Base-by-base conservation (phyloP, 2,888 invertebrate genomes). In the Pandemis cinnamomeana region DNA sequence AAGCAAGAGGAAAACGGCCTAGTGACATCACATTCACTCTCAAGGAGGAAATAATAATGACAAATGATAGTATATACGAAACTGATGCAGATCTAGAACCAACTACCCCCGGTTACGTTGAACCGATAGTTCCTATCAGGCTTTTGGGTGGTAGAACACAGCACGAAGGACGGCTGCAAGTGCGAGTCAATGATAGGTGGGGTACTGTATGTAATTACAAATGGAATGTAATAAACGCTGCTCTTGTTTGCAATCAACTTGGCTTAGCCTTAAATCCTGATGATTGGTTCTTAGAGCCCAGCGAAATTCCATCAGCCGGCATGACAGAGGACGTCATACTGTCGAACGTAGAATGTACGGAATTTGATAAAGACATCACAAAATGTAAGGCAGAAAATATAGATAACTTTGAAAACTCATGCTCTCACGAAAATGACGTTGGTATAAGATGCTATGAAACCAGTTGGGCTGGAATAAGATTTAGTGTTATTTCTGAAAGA, bases 171-270 rank as follows among this genome's bases (percentile, higher is more conserved):
- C 95, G 99, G 79, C 88, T 98, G 53, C 98, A 98, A 94, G 96
- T 99, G 0, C 95, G 96, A 82, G 94, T 99, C 8, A 96, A 97
- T 75, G 97, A 97, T 0, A 96, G 96, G 86, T 99, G 99, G 99
- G 99, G 99, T 51, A 99, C 99, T 0, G 98, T 99, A 0, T 99
- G 99, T 87, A 98, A 98, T 90, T 98, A 99, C 86, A 98, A 97
- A 63, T 99, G 99, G 99, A 98, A 97, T 62, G 96, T 98, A 27
- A 95, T 96, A 61, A 97, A 98, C 84, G 99, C 99, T 0, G 98
- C 99, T 0, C 91, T 99, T 66, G 98, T 98, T 0, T 99, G 99
- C 84, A 97, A 99, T 89, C 99, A 99, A 89, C 91, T 99, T 77
- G 99, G 99, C 0, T 95, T 98, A 76, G 97, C 97, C 0, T 95